These are phyloP conservation scores for Ammodramus savannarum DNA, from an alignment of 2,113 vertebrate genomes.

Conservation along the genomic window DNA sequence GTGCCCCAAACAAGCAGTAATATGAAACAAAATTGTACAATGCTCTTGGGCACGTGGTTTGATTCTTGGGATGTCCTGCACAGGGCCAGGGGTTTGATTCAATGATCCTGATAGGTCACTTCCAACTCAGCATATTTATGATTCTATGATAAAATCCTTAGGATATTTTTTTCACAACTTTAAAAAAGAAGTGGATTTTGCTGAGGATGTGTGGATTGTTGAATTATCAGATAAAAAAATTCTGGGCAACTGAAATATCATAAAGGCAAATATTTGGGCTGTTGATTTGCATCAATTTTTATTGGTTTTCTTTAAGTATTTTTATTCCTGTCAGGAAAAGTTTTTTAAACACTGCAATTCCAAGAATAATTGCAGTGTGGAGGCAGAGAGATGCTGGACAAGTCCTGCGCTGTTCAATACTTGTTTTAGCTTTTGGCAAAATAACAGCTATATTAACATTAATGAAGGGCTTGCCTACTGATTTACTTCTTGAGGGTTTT, in stretches of 20 bases:
- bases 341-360: background rate
- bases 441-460: background rate
- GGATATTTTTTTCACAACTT: background rate
- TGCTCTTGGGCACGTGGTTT: background rate
- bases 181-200: background rate
- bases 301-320: background rate
- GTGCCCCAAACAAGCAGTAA: background rate
- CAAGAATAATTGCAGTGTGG: background rate
- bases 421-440: background rate
- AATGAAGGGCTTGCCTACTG: background rate
- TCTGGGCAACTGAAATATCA: background rate
- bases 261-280: background rate
- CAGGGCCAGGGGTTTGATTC: background rate
- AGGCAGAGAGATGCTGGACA: background rate
- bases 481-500: background rate
- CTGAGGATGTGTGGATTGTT: background rate
- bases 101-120: background rate
- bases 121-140: background rate
- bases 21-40: background rate
- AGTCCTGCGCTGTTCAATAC: background rate
- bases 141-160: background rate
- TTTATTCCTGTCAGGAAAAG: background rate
- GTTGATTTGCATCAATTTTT: background rate
- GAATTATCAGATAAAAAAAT: background rate
- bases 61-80: background rate